Conservation (phyloP, 2,888 invertebrate species). For the Chirona hameri region DNA sequence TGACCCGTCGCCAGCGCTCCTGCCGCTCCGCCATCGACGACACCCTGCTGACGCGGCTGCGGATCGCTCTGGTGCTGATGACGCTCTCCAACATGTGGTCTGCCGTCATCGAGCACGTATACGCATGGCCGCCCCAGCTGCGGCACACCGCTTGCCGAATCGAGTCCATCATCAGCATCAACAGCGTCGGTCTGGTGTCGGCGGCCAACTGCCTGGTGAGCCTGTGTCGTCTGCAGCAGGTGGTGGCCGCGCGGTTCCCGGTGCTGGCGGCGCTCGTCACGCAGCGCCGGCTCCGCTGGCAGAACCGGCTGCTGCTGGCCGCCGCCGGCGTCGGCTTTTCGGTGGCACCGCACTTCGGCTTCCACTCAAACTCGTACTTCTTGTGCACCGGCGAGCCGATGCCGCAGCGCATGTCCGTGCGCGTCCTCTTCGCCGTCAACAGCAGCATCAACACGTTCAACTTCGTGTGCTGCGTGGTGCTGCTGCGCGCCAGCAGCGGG, state of each 20-base stretch:
- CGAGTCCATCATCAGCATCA: neutral
- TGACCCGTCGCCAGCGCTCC: too few relatives aligned
- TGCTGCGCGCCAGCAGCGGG: too few relatives aligned
- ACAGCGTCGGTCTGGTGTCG: neutral
- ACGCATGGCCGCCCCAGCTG: neutral
- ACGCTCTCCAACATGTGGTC: neutral
- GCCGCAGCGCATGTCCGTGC: neutral
- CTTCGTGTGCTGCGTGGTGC: too few relatives aligned
- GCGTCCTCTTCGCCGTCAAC: neutral
- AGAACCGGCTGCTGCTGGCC: neutral
- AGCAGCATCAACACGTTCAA: neutral
- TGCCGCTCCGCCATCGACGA: too few relatives aligned
- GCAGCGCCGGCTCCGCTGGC: neutral
- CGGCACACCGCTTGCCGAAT: neutral
- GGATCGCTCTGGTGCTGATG: neutral
- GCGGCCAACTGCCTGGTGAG: neutral
- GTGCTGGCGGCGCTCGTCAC: neutral
- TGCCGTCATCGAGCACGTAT: neutral
- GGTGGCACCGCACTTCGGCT: neutral
- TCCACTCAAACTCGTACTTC: neutral
- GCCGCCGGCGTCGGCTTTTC: neutral
- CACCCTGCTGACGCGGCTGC: neutral
- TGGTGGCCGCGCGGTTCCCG: neutral
- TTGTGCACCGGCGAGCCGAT: neutral
- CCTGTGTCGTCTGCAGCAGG: neutral